Evolutionary conservation across 1,140 invertebrate species (phyloP).

Genomic region (Diuraphis noxia): DNA sequence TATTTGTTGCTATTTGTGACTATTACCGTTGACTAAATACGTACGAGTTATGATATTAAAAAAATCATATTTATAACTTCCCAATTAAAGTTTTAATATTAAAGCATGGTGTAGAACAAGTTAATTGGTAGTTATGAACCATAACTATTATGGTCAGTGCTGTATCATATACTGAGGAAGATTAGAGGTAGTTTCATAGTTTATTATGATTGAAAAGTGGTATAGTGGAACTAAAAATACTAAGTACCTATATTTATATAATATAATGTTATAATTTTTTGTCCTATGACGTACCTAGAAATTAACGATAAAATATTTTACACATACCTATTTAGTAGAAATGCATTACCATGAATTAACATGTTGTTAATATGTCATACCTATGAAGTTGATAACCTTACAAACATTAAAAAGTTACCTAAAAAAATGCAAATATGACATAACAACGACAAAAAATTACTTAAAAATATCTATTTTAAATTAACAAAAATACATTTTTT

Average conservation of each 20-base stretch:
- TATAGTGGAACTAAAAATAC: neutral
- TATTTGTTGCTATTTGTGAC: neutral
- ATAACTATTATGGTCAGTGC: too few relatives aligned
- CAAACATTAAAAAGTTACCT: too few relatives aligned
- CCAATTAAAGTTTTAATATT: neutral
- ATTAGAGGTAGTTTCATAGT: neutral
- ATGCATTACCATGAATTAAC: too few relatives aligned
- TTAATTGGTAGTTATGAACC: neutral
- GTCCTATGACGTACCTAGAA: too few relatives aligned
- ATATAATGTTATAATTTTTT: neutral
- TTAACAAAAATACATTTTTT: too few relatives aligned
- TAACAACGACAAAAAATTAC: too few relatives aligned
- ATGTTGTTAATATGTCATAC: too few relatives aligned
- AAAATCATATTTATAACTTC: neutral
- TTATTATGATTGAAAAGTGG: neutral
- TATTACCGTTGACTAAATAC: neutral
- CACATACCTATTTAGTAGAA: neutral
- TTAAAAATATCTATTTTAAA: too few relatives aligned
- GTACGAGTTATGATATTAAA: neutral
- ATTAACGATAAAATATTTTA: neutral
- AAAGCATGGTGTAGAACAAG: neutral
- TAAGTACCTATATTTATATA: too few relatives aligned
- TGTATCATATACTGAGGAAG: neutral
- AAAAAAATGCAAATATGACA: too few relatives aligned
- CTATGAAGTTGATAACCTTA: too few relatives aligned